Percentiles rank a stretch among this genome's conserved stretches.
These are phyloP conservation scores for Camelus dromedarius DNA, from an alignment of 2,113 vertebrate species.

Conservation along the genomic window DNA sequence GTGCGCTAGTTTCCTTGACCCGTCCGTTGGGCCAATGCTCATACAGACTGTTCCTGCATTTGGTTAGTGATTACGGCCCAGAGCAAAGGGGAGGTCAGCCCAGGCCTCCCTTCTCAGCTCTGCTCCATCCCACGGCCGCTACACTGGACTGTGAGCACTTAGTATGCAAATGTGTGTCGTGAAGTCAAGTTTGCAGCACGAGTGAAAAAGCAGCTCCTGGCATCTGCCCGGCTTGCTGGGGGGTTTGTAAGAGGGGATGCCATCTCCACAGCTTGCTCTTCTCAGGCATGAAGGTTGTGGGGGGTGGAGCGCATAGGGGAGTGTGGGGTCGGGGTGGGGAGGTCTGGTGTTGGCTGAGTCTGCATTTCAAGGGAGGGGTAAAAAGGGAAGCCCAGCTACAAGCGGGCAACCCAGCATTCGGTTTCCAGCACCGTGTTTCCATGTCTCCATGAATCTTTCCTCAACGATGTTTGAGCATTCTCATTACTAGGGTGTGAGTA, in stretches of 20 bases:
- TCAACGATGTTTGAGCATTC: neutral
- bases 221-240: neutral
- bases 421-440: neutral
- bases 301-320: neutral
- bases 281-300: too few species aligned
- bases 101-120: neutral
- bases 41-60: neutral
- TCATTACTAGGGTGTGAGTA: neutral
- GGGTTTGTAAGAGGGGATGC: neutral
- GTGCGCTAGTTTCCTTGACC: neutral
- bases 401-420: neutral
- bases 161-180: neutral
- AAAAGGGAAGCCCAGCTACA: neutral
- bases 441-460: neutral
- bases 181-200: neutral
- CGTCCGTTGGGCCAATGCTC: neutral
- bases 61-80: neutral
- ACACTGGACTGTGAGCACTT: neutral
- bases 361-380: neutral
- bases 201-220: neutral
- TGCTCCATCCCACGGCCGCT: neutral
- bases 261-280: neutral
- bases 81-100: neutral
- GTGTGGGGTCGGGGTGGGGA: neutral
- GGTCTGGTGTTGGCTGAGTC: neutral